These are phyloP conservation scores for Manis javanica DNA, from an alignment of 2,797 vertebrate species.

Conservation along the genomic window DNA sequence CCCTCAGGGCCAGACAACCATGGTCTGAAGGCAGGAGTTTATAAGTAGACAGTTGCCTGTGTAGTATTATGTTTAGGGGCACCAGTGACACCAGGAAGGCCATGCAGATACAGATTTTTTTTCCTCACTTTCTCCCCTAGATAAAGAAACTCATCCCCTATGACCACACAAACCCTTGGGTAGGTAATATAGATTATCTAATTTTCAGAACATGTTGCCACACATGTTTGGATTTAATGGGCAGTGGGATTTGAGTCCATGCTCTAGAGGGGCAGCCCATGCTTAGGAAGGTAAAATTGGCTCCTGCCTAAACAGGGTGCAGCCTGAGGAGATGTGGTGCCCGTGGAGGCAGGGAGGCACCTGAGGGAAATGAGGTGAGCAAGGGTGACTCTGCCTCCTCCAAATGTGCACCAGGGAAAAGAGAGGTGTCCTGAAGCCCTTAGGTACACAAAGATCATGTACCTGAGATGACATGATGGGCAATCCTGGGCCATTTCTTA, in stretches of 20 bases:
- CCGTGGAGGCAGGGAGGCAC: background rate
- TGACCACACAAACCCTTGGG: background rate
- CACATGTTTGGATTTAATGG: background rate
- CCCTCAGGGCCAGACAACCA: background rate
- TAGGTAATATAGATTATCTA: background rate
- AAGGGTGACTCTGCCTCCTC: background rate
- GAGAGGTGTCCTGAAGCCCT: background rate
- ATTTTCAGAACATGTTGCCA: background rate
- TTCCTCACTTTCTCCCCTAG: background rate
- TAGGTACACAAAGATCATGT: background rate
- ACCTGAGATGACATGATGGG: background rate
- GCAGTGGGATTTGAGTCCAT: background rate
- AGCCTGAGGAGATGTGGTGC: background rate
- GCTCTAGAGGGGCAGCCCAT: background rate
- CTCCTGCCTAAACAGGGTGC: background rate
- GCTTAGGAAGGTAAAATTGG: background rate
- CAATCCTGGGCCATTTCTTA: background rate
- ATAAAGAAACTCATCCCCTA: background rate
- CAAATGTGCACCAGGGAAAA: background rate
- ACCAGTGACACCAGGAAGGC: background rate
- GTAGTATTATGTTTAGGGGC: background rate
- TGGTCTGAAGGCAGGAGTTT: background rate
- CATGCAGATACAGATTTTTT: background rate
- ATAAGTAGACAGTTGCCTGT: background rate
- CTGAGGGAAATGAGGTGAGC: background rate